Evolutionary conservation across 2,113 vertebrate genomes (phyloP).

Genomic region (Strix uralensis): DNA sequence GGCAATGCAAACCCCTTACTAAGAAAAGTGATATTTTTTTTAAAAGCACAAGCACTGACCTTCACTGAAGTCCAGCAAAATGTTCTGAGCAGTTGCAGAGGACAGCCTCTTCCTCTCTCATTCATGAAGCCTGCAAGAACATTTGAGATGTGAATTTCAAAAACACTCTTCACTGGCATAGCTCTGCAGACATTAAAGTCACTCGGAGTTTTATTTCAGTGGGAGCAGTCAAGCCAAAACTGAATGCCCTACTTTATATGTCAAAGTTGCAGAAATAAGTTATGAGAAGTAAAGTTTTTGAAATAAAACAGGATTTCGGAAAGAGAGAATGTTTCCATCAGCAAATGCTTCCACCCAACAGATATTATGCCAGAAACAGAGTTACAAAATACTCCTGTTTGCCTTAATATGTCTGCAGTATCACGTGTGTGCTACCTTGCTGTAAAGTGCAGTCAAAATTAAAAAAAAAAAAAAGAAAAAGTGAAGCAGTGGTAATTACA

Average conservation of each 20-base stretch:
- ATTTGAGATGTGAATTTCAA: neutral
- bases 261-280: neutral
- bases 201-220: neutral
- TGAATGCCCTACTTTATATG: neutral
- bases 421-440: neutral
- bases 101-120: neutral
- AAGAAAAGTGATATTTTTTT: neutral
- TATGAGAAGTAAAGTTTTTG: neutral
- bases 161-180: neutral
- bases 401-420: neutral
- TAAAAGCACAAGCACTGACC: neutral
- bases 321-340: neutral
- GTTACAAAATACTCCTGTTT: neutral
- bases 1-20: neutral
- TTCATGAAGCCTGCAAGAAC: neutral
- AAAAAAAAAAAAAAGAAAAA: neutral
- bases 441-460: neutral
- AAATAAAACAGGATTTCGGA: neutral
- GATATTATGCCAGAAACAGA: neutral
- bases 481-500: neutral
- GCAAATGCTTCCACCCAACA: neutral
- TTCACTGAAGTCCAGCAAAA: constrained; percentile 3
- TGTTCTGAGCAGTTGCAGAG: neutral
- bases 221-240: neutral
- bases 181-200: neutral